Percentiles rank a stretch among this genome's conserved stretches.
Evolutionary conservation across 1,140 invertebrate genomes (phyloP).

Genomic region (Stenopsyche tienmushanensis): DNA sequence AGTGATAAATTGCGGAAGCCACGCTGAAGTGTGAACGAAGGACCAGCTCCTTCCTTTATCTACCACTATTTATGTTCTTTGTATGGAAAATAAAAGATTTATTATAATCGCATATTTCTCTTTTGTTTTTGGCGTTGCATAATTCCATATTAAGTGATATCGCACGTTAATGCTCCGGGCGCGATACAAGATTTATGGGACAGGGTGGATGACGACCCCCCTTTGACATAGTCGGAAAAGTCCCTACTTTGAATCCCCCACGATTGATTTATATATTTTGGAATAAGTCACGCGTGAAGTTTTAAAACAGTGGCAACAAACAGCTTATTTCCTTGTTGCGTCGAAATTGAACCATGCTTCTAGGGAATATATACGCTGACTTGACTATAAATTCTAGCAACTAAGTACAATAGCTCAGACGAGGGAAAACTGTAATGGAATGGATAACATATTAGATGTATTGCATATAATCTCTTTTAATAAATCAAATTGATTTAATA

Average conservation of each 20-base stretch:
- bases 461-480: too few relatives aligned
- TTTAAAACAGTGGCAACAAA: slow-evolving; percentile 20
- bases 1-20: slow-evolving; percentile 40
- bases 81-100: slow-evolving; percentile 41
- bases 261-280: slow-evolving; percentile 34
- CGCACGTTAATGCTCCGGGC: slow-evolving; percentile 28
- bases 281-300: slow-evolving; percentile 34
- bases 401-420: too few relatives aligned
- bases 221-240: background rate
- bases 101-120: slow-evolving; percentile 39
- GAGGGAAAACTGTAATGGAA: too few relatives aligned
- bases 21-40: slow-evolving; percentile 39
- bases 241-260: background rate
- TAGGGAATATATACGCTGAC: too few relatives aligned
- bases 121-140: slow-evolving; percentile 41
- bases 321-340: slow-evolving; percentile 4
- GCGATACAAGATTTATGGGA: slow-evolving; percentile 38
- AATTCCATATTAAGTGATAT: slow-evolving; percentile 42
- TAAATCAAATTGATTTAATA: too few relatives aligned
- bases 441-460: too few relatives aligned
- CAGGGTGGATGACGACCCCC: slow-evolving; percentile 7
- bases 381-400: too few relatives aligned
- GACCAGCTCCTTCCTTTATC: slow-evolving; percentile 25
- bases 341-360: too few relatives aligned
- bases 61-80: slow-evolving; percentile 38